Conservation (phyloP, 2,888 invertebrate species). For the Phortica magna region DNA sequence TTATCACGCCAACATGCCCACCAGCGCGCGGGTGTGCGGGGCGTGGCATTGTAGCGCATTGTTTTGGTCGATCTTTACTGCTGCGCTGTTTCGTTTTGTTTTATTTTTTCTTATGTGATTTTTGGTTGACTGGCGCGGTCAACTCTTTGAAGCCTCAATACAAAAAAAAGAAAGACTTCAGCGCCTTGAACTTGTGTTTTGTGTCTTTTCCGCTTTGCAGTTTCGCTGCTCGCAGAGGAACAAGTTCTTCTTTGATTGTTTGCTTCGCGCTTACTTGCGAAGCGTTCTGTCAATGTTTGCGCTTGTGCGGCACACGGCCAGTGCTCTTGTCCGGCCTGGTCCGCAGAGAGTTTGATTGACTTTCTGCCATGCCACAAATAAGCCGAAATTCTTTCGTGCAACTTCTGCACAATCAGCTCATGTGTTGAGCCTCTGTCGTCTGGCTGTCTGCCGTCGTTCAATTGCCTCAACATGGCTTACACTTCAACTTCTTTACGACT, state of each 20-base stretch:
- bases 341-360: no score
- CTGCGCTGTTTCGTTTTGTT: background rate
- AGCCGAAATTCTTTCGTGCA: no score
- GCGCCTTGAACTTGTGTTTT: constrained; percentile 22
- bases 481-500: background rate
- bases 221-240: constrained; percentile 39
- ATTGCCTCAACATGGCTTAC: background rate
- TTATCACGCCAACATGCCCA: constrained; percentile 60
- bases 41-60: background rate
- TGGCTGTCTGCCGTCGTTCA: background rate
- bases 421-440: no score
- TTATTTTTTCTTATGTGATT: constrained; percentile 12
- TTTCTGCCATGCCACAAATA: no score
- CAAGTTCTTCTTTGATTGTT: constrained; percentile 65
- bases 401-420: no score
- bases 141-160: constrained; percentile 27
- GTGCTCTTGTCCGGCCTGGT: no score
- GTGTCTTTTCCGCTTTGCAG: background rate
- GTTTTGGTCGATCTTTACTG: background rate
- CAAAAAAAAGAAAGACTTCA: constrained; percentile 12
- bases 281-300: constrained; percentile 63
- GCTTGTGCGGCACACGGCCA: background rate
- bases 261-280: constrained; percentile 74
- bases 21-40: background rate
- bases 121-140: constrained; percentile 9